Evolutionary conservation across 1,140 invertebrate species (phyloP).

Genomic region (Nasonia vitripennis): DNA sequence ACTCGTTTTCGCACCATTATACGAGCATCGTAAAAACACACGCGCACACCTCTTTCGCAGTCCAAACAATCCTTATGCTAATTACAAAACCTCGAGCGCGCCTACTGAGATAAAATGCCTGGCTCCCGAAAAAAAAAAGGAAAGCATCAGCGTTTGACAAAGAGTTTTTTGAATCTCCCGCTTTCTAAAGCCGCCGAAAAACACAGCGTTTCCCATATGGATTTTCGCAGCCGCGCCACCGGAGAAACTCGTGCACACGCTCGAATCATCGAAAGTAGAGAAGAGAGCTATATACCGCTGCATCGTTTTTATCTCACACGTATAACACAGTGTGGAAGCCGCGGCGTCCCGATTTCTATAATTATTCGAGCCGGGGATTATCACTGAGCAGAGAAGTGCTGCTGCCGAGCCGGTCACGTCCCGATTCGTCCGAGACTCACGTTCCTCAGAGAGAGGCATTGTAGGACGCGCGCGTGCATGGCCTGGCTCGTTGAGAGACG

Average conservation of each 20-base stretch:
- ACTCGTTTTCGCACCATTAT: too few species aligned
- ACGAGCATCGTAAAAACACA: too few species aligned
- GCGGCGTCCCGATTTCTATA: conserved; percentile 41
- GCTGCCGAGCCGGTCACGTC: conserved; percentile 20
- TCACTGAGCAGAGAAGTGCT: neutral
- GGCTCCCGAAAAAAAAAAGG: too few species aligned
- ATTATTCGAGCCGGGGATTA: conserved; percentile 38
- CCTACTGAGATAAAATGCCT: too few species aligned
- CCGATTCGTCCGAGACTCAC: conserved; percentile 29
- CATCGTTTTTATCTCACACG: neutral
- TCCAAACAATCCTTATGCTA: too few species aligned
- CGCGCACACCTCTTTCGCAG: too few species aligned
- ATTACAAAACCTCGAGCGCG: too few species aligned
- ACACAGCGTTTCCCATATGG: too few species aligned
- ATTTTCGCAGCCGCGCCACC: neutral
- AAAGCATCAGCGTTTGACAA: neutral
- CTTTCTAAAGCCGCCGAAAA: neutral
- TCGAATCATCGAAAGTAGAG: conserved; percentile 31
- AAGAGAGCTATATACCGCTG: neutral
- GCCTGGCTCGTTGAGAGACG: neutral
- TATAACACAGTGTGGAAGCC: neutral
- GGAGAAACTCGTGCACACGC: conserved; percentile 19
- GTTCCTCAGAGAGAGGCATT: neutral
- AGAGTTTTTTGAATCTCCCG: neutral
- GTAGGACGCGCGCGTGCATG: neutral